Conservation (phyloP, 2,113 vertebrate species). For the Sturnus vulgaris region DNA sequence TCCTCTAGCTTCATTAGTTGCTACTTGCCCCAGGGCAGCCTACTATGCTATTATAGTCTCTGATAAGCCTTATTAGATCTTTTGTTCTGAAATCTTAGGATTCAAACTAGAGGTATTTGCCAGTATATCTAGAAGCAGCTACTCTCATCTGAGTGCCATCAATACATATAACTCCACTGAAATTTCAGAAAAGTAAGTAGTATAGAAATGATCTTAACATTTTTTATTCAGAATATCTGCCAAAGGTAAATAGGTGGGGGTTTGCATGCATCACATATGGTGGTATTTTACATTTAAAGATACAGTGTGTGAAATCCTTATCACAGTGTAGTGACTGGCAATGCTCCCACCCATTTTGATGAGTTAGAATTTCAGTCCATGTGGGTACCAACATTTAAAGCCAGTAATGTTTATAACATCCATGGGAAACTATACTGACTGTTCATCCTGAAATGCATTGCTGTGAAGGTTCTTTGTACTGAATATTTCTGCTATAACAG, state of each 20-base stretch:
- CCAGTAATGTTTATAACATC: not conserved
- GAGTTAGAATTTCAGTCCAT: not conserved
- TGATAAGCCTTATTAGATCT: not conserved
- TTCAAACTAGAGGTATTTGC: not conserved
- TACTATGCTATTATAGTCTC: not conserved
- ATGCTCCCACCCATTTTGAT: not conserved
- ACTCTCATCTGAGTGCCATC: not conserved
- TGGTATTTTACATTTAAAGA: not conserved
- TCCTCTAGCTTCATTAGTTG: not conserved
- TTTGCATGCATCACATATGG: not conserved
- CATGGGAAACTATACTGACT: not conserved
- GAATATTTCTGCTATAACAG: not conserved
- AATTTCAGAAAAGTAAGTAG: not conserved
- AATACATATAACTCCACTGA: not conserved
- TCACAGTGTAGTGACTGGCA: not conserved
- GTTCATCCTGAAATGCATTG: not conserved
- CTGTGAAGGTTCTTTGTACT: not conserved
- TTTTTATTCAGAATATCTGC: not conserved
- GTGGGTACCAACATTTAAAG: not conserved
- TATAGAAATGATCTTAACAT: not conserved
- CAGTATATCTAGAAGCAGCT: not conserved
- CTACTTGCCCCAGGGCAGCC: not conserved
- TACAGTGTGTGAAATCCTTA: not conserved
- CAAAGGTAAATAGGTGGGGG: not conserved
- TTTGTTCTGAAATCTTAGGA: not conserved